Conservation (phyloP, 2,113 vertebrate genomes). For the Neogobius melanostomus region DNA sequence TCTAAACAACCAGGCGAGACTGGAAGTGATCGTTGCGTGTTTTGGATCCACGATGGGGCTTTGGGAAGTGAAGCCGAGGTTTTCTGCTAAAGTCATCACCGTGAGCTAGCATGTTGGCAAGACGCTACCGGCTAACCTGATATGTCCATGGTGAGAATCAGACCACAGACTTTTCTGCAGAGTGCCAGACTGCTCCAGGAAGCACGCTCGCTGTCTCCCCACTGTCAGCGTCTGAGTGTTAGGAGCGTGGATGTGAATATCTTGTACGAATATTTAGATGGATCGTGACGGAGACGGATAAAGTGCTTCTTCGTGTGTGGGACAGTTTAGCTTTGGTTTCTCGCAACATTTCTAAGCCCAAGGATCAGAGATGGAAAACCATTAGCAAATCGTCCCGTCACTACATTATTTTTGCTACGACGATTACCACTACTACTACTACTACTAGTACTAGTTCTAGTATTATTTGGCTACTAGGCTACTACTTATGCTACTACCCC, state of each 20-base stretch:
- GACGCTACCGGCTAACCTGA: constrained; percentile 32
- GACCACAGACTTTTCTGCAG: constrained; percentile 37
- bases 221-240: not conserved
- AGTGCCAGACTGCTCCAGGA: constrained; percentile 41
- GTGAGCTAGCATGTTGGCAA: constrained; percentile 25
- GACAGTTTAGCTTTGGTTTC: not conserved
- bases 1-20: constrained; percentile 10
- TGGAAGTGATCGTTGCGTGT: not conserved
- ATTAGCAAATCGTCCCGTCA: too few species aligned
- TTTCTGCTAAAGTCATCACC: constrained; percentile 36
- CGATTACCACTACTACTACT: too few species aligned
- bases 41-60: not conserved
- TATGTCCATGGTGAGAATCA: constrained; percentile 34
- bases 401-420: too few species aligned
- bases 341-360: not conserved
- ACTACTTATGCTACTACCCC: too few species aligned
- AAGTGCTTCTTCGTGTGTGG: not conserved
- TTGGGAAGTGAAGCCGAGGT: constrained; percentile 7
- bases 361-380: too few species aligned
- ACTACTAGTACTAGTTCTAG: too few species aligned
- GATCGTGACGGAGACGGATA: not conserved
- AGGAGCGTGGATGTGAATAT: not conserved
- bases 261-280: not conserved
- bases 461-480: too few species aligned
- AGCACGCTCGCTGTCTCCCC: constrained; percentile 22